Conservation (phyloP, 2,113 vertebrate genomes). For the Stigmatopora nigra region DNA sequence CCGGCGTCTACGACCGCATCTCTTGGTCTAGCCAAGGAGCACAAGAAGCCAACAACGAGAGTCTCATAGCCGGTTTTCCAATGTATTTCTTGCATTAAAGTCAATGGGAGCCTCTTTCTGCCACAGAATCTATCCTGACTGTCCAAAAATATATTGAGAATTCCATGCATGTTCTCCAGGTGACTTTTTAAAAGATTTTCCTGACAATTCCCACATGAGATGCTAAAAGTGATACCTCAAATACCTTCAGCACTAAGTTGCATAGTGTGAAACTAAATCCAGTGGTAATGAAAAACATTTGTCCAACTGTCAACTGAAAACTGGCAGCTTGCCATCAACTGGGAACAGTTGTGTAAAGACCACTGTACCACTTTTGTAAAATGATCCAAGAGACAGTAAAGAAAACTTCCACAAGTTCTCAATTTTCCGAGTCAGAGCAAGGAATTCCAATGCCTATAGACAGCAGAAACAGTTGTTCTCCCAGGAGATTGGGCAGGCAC, state of each 20-base stretch:
- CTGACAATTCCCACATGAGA: constrained; percentile 4
- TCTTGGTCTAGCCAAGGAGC: constrained; percentile 43
- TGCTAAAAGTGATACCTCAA: neutral
- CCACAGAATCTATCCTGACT: constrained; percentile 28
- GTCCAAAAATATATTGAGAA: constrained; percentile 26
- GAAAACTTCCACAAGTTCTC: constrained; percentile 52
- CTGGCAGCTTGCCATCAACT: constrained; percentile 54
- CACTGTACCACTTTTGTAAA: constrained; percentile 60
- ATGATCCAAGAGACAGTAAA: constrained; percentile 57
- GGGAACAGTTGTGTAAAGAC: constrained; percentile 62
- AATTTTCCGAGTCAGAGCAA: constrained; percentile 32
- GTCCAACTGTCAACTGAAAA: constrained; percentile 39
- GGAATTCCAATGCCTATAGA: constrained; percentile 55
- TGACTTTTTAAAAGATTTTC: neutral
- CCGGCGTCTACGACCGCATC: constrained; percentile 63
- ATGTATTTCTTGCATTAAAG: constrained; percentile 25
- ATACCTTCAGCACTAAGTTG: constrained; percentile 33
- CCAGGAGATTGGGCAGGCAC: constrained; percentile 46
- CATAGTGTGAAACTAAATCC: constrained; percentile 27
- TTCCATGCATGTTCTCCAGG: neutral
- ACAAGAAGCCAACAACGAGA: constrained; percentile 35
- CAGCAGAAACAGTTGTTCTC: constrained; percentile 64
- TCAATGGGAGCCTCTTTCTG: constrained; percentile 12
- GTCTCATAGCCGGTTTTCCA: constrained; percentile 27
- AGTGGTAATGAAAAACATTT: constrained; percentile 53